A percentile compares a stretch with the other conserved stretches of the same genome.
phyloP scores from a whole-genome alignment of 92 coral and sea anemone species.

The Porites lobata region DNA sequence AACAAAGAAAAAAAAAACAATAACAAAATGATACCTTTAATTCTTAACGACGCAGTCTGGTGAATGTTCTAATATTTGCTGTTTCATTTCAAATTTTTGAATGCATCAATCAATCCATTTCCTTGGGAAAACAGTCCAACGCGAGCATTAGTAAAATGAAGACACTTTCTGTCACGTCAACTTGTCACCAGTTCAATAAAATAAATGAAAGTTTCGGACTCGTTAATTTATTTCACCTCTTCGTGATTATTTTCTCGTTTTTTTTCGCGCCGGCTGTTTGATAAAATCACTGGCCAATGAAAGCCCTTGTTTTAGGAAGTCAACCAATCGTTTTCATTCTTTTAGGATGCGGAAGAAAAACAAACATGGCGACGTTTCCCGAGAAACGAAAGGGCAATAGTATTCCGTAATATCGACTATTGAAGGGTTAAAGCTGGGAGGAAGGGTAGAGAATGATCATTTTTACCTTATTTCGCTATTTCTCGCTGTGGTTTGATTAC shows the following conservation, averaged over 20 bases:
- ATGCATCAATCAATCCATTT: too few species aligned
- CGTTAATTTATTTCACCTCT: background rate
- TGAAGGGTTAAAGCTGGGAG: background rate
- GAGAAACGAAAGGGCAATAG: constrained; percentile 36
- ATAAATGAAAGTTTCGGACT: background rate
- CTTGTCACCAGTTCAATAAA: background rate
- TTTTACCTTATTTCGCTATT: background rate
- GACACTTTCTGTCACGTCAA: background rate
- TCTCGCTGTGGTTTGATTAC: background rate
- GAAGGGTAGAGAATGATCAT: background rate
- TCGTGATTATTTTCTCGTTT: background rate
- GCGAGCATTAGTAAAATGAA: background rate
- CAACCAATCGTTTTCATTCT: constrained; percentile 21
- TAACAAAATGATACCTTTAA: too few species aligned
- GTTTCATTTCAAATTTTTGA: too few species aligned
- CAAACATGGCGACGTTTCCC: constrained; percentile 63
- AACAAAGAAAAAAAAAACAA: too few species aligned
- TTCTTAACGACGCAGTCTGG: too few species aligned
- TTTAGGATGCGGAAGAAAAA: constrained; percentile 12
- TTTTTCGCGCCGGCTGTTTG: constrained; percentile 63
- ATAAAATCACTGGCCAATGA: constrained; percentile 36
- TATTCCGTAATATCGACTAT: background rate
- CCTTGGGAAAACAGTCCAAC: background rate
- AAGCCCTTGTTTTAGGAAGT: background rate
- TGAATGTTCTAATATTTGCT: too few species aligned